Percentiles rank a stretch among this genome's conserved stretches.
These are phyloP conservation scores for Drosophila prosaltans DNA, from an alignment of 1,140 invertebrate genomes.

Conservation along the genomic window DNA sequence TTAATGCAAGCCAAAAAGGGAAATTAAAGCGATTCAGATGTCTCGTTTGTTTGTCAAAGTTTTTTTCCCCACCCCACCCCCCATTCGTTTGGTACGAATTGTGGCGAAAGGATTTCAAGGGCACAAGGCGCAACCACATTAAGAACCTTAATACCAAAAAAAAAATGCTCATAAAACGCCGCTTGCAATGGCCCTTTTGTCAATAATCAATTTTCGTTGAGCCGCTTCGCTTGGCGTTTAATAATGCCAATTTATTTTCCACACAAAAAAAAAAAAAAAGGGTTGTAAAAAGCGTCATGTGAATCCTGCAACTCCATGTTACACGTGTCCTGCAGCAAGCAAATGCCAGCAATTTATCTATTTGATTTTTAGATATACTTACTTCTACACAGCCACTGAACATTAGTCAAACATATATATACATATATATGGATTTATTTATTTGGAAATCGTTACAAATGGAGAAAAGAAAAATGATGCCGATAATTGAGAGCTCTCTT, in stretches of 20 bases:
- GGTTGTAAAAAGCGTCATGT: slow-evolving; percentile 43
- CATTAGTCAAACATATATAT: not conserved
- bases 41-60: slow-evolving; percentile 14
- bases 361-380: slow-evolving; percentile 64
- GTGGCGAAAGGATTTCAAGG: slow-evolving; percentile 54
- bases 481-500: too few species aligned
- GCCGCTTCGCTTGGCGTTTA: slow-evolving; percentile 46
- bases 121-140: slow-evolving; percentile 58
- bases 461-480: too few species aligned
- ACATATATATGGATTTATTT: not conserved
- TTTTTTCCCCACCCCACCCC: not conserved
- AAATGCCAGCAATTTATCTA: slow-evolving; percentile 75
- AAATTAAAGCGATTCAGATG: slow-evolving; percentile 48
- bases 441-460: too few species aligned
- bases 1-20: slow-evolving; percentile 57
- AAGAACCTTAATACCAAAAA: slow-evolving; percentile 53
- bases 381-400: not conserved
- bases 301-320: not conserved
- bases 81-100: not conserved
- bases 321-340: slow-evolving; percentile 46
- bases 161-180: slow-evolving; percentile 65
- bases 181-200: slow-evolving; percentile 65
- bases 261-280: slow-evolving; percentile 31
- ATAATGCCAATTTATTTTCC: slow-evolving; percentile 77
- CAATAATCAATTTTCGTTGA: slow-evolving; percentile 79